Conservation (phyloP, 1,140 invertebrate genomes). For the Cotesia chilonis region DNA sequence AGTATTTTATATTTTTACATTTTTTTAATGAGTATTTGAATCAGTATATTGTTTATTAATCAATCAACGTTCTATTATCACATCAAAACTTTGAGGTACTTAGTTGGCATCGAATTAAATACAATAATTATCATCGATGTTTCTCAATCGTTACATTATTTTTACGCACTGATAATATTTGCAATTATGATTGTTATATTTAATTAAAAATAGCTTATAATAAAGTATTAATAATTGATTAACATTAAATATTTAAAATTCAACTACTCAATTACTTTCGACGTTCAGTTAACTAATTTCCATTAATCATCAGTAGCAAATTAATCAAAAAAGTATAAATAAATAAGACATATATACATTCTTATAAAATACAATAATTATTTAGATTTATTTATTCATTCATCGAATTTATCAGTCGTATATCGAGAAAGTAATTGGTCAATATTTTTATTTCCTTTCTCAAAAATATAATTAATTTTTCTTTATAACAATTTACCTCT, state of each 20-base stretch:
- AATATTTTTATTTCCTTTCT: neutral
- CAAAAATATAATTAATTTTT: neutral
- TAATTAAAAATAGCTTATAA: no score
- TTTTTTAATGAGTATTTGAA: neutral
- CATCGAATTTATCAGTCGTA: constrained; percentile 4
- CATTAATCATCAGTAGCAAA: no score
- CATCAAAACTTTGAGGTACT: constrained; percentile 33
- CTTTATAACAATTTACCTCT: no score
- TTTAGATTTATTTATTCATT: no score
- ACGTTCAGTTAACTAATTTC: no score
- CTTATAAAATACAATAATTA: no score
- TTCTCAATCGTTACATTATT: no score
- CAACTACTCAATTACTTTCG: no score
- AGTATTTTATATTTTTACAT: neutral
- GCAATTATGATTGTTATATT: neutral
- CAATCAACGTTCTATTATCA: constrained; percentile 21
- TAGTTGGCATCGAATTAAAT: constrained; percentile 22
- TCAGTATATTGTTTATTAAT: neutral
- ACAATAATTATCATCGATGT: neutral
- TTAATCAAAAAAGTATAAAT: no score
- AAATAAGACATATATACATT: no score
- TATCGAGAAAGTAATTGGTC: constrained; percentile 4
- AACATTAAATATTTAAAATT: no score
- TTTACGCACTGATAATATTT: constrained; percentile 8
- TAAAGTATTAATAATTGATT: no score